A percentile compares a stretch with the other conserved stretches of the same genome.
Conservation (phyloP, 1,140 invertebrate species). For the Atopsyche davidsoni region DNA sequence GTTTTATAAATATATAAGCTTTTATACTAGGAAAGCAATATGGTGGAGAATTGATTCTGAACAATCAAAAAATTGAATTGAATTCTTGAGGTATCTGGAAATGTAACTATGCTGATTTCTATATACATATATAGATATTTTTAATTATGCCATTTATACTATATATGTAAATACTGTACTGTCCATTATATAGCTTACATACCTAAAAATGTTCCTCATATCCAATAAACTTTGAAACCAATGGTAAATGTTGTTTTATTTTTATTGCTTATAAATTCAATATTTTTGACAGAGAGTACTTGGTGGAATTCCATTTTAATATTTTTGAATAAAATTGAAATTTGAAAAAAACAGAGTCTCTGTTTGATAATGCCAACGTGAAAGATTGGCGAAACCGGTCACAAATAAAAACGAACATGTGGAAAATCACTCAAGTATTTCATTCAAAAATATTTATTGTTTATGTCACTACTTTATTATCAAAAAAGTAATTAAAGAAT, state of each 20-base stretch:
- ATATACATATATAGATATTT: conserved; percentile 14
- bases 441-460: too few species aligned
- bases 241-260: conserved; percentile 2
- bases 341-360: too few species aligned
- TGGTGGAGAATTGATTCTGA: conserved; percentile 3
- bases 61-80: background rate
- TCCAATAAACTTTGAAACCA: conserved; percentile 28
- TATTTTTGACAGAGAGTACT: too few species aligned
- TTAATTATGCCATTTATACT: conserved; percentile 20
- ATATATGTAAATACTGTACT: conserved; percentile 23
- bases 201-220: conserved; percentile 32
- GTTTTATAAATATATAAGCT: conserved; percentile 24
- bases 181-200: conserved; percentile 30
- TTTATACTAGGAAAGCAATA: conserved; percentile 17
- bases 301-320: too few species aligned
- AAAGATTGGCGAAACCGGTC: too few species aligned
- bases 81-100: conserved; percentile 1
- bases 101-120: conserved; percentile 13
- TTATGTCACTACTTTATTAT: too few species aligned
- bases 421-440: too few species aligned
- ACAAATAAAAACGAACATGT: too few species aligned
- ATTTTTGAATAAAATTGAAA: too few species aligned
- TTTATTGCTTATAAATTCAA: too few species aligned
- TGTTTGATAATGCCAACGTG: too few species aligned
- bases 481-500: too few species aligned